A percentile compares a stretch with the other conserved stretches of the same genome.
These are phyloP conservation scores for Caretta caretta DNA, from an alignment of 2,113 vertebrate species.

Conservation along the genomic window DNA sequence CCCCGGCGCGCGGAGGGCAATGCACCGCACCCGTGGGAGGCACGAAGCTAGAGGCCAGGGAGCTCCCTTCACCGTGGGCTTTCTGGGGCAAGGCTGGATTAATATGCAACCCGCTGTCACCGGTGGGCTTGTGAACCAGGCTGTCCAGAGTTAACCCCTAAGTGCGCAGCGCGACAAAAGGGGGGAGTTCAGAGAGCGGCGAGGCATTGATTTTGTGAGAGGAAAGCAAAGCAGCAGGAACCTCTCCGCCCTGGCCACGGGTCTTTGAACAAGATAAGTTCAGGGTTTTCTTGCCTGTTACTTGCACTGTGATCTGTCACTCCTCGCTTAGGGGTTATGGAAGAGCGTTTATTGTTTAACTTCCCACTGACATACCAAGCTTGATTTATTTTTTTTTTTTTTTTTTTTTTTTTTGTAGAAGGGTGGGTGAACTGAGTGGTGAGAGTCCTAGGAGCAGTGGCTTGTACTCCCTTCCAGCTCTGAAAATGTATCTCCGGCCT, in stretches of 20 bases:
- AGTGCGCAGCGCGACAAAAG: background rate
- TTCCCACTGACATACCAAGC: background rate
- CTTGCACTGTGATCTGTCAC: background rate
- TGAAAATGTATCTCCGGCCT: background rate
- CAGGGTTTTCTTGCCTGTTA: background rate
- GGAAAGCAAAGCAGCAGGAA: too few species aligned
- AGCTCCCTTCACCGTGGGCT: too few species aligned
- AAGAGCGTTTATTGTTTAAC: background rate
- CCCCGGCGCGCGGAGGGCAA: fast-evolving
- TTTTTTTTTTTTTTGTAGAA: background rate
- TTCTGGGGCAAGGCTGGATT: too few species aligned
- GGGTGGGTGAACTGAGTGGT: background rate
- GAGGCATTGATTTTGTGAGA: too few species aligned
- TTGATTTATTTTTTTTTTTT: background rate
- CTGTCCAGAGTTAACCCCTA: background rate
- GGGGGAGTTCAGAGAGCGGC: background rate
- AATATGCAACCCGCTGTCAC: too few species aligned
- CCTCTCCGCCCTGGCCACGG: background rate
- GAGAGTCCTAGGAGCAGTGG: too few species aligned
- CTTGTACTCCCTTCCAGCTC: background rate
- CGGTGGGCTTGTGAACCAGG: background rate
- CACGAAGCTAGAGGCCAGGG: fast-evolving
- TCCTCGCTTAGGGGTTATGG: background rate
- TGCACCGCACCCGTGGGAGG: too few species aligned
- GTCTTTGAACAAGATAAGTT: background rate